Percentiles rank a stretch among this genome's conserved stretches.
Evolutionary conservation across 2,797 vertebrate genomes (phyloP).

Genomic region (Rhynchotus rufescens): DNA sequence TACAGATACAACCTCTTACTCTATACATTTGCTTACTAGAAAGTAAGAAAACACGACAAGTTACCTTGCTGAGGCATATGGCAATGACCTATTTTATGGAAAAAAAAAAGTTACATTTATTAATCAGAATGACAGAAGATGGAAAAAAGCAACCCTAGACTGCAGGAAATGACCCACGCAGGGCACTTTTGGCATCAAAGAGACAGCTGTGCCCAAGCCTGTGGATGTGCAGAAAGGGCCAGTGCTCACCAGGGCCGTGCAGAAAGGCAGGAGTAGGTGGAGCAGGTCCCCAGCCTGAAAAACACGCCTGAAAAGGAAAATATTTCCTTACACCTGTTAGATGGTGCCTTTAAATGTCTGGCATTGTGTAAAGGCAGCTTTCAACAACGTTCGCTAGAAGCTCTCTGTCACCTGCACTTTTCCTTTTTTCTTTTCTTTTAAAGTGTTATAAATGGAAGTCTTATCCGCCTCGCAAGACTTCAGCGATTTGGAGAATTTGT

Average conservation of each 20-base stretch:
- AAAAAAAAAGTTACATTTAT: background rate
- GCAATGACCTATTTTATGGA: background rate
- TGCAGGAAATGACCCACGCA: rapidly evolving
- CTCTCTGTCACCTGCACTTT: background rate
- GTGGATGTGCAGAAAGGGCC: rapidly evolving
- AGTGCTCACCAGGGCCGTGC: background rate
- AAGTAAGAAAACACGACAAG: background rate
- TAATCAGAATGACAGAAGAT: background rate
- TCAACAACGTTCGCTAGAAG: background rate
- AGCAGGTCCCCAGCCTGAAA: background rate
- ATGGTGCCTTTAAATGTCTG: background rate
- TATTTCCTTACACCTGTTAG: background rate
- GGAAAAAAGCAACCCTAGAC: background rate
- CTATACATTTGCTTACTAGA: background rate
- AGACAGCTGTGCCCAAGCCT: background rate
- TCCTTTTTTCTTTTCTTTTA: too few species aligned
- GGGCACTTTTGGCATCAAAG: background rate
- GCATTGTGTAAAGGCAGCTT: background rate
- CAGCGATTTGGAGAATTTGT: background rate
- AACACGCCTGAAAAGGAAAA: constrained; percentile 12
- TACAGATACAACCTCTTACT: background rate
- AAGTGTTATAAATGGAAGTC: background rate
- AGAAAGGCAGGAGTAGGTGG: background rate
- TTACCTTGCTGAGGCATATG: background rate
- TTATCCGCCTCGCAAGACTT: background rate